Base-by-base conservation (phyloP, 2,888 invertebrate species). In the Gryllus longicercus region DNA sequence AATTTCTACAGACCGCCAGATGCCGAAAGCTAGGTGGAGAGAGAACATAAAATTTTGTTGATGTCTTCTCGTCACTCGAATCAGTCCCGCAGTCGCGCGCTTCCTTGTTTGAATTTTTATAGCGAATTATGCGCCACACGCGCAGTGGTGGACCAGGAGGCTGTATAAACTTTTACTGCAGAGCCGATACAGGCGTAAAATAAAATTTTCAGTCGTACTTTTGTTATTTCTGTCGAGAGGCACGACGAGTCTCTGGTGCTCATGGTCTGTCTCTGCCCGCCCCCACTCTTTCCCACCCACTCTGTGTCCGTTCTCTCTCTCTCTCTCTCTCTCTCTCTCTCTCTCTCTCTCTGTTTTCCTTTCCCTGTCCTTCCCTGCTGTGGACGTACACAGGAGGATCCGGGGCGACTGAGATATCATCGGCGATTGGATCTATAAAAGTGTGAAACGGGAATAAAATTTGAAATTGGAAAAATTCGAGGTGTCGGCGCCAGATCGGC, bases 111-210 rank as follows among this genome's bases (percentile, higher is more conserved):
- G 63, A 63, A 63, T 63, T 63, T 63, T 63, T 63, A 63, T 63
- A 63, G n/a, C 14, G n/a, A 63, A 63, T 63, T 63, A 63, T 63
- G 63, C 63, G 63, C 63, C 8, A 14, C 3, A 14, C 63, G 14
- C 63, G 63, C 63, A 63, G 63, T 14, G n/a, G 63, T 63, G 63
- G 63, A n/a, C n/a, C 16, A 63, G 63, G 63, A 63, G 63, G 63
- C 63, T 63, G 63, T 63, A 63, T 63, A 63, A 63, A 63, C 63
- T 63, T 21, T 63, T 63, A 63, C n/a, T 14, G n/a, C 63, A 63
- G 63, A 63, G 63, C 63, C 63, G 63, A 63, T 63, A 63, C 63
- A 63, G 63, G 63, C 63, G 63, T 63, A 63, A 63, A 63, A 63
- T 63, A 63, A 63, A 63, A 63, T 63, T 63, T 63, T 63, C 63